A percentile compares a stretch with the other conserved stretches of the same genome.
Evolutionary conservation across 2,113 vertebrate genomes (phyloP).

Genomic region (Hylia prasina): DNA sequence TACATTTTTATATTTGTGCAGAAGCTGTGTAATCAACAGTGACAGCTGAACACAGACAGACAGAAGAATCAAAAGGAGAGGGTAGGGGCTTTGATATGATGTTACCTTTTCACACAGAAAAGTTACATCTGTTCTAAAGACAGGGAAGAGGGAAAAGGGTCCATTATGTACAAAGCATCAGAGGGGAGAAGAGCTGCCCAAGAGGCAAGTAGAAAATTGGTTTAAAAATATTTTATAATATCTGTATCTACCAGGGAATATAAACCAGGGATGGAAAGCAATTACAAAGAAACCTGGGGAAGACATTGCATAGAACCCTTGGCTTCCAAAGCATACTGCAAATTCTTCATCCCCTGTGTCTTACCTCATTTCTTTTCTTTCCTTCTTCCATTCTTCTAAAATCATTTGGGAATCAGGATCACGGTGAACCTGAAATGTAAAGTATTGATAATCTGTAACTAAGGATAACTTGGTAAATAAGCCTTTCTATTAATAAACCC

Average conservation of each 20-base stretch:
- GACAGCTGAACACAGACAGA: neutral
- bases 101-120: neutral
- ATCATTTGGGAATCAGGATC: constrained; percentile 87
- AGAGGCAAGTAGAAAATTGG: neutral
- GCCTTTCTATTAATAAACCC: neutral
- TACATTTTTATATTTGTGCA: neutral
- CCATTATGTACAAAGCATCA: neutral
- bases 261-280: neutral
- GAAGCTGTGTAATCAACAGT: neutral
- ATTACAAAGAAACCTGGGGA: neutral
- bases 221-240: neutral
- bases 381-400: constrained; percentile 89
- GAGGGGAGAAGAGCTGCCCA: neutral
- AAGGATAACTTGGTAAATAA: neutral
- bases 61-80: neutral
- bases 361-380: constrained; percentile 90
- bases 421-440: constrained; percentile 80
- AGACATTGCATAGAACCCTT: neutral
- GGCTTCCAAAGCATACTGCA: neutral
- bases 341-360: neutral
- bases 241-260: neutral
- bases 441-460: neutral
- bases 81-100: neutral
- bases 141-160: neutral
- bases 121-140: neutral